Base-by-base conservation (phyloP, 2,113 vertebrate genomes). In the Nibea coibor region DNA sequence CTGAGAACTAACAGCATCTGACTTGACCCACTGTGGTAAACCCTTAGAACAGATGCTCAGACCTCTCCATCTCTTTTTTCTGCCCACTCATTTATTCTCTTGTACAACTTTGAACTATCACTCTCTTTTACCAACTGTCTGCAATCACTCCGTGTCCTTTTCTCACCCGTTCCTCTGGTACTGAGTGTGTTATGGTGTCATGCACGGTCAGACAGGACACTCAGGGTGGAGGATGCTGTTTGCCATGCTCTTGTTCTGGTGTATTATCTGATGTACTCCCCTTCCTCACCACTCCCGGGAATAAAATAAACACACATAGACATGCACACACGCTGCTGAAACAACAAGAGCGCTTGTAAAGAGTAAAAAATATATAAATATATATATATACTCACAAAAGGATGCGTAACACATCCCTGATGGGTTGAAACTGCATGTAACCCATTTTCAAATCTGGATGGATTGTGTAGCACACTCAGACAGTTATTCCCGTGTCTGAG, bases 221-320 rank as follows among this genome's bases (percentile, higher is more conserved):
- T 74, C 54, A 4, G 76, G 68, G 80, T 72, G 57, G 68, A 78
- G 24, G 45, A 75, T 51, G 62, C 50, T 56, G 50, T 68, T 84
- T 64, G 78, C 65, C 20, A 47, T 71, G 57, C 39, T 83, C 62
- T 87, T 87, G 83, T 85, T 85, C 62, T 74, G 59, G 3, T 3
- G 14, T 77, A 75, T 88, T 83, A 82, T 85, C 74, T 81, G 79
- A 75, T 91, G 82, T 85, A 61, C 63, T 80, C 43, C 0, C 26
- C 79, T 81, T 63, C 53, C 62, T 78, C 65, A 2, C 48, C 22
- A 9, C 69, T 75, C 43, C 54, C 1, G 72, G 69, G 81, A 80
- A 73, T 51, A 45, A 51, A 78, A 78, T 11, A 70, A 75, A 86
- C 75, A 80, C 61, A 53, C 45, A 39, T 4, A 62, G 22, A 73